phyloP scores from a whole-genome alignment of 2,888 invertebrate species.

The Rhagonycha fulva region DNA sequence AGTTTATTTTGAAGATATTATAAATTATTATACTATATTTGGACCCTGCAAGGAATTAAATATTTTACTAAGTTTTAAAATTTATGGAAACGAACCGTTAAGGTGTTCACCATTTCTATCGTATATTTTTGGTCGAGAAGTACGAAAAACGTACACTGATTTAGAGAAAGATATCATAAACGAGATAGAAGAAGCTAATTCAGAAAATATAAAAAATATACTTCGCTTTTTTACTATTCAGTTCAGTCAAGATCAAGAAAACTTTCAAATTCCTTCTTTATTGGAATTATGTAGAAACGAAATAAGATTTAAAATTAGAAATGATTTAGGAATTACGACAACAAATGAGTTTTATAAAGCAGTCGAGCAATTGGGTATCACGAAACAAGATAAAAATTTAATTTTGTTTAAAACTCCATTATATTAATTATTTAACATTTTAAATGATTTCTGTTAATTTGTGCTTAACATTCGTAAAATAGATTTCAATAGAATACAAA shows the following conservation, averaged over 20 bases:
- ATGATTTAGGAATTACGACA: slow-evolving; percentile 25
- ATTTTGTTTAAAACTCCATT: slow-evolving; percentile 38
- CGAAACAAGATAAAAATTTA: slow-evolving; percentile 38
- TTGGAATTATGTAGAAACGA: slow-evolving; percentile 41
- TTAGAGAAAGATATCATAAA: not conserved
- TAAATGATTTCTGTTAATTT: not conserved
- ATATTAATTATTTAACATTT: slow-evolving; percentile 27
- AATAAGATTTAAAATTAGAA: slow-evolving; percentile 34
- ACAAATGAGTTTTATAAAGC: slow-evolving; percentile 35
- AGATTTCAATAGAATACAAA: not conserved
- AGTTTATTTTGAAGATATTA: slow-evolving; percentile 8
- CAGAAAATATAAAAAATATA: not conserved
- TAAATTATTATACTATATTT: not conserved
- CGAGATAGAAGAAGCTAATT: not conserved
- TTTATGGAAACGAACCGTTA: not conserved
- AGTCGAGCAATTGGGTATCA: slow-evolving; percentile 35
- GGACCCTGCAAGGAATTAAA: not conserved
- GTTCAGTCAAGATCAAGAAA: too few species aligned
- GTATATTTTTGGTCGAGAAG: slow-evolving; percentile 6
- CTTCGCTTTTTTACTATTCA: not conserved
- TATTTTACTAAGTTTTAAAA: not conserved
- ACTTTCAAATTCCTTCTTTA: slow-evolving; percentile 36
- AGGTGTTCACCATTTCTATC: not conserved
- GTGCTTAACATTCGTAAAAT: not conserved
- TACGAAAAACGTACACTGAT: not conserved